Percentiles rank a stretch among this genome's conserved stretches.
Evolutionary conservation across 2,797 vertebrate genomes (phyloP).

Genomic region (Varecia variegata): DNA sequence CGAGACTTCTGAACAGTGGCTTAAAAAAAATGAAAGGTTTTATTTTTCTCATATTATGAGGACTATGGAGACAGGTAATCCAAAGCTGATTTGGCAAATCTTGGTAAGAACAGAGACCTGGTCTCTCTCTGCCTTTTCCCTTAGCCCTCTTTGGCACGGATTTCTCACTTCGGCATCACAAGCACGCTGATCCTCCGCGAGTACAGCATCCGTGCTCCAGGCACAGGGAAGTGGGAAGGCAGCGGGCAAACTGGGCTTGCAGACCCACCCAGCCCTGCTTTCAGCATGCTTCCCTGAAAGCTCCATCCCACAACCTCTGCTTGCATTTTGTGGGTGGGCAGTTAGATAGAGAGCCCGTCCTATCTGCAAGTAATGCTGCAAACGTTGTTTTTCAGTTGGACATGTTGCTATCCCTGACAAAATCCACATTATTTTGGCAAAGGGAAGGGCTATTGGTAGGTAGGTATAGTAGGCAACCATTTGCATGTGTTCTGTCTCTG

Average conservation of each 20-base stretch:
- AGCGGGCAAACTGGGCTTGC: rapidly evolving
- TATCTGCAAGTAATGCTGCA: not conserved
- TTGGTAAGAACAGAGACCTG: not conserved
- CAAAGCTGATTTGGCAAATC: not conserved
- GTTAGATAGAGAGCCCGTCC: not conserved
- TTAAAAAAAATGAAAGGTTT: not conserved
- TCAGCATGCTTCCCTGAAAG: not conserved
- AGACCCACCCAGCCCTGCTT: not conserved
- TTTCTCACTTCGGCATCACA: not conserved
- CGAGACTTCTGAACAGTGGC: not conserved
- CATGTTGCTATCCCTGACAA: not conserved
- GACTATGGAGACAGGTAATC: not conserved
- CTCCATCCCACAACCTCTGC: not conserved
- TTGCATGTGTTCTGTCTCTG: not conserved
- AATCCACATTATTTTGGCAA: not conserved
- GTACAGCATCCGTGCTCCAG: not conserved
- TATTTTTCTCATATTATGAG: not conserved
- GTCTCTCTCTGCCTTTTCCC: not conserved
- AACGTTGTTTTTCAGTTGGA: not conserved
- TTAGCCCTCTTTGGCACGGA: not conserved
- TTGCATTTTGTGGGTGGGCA: not conserved
- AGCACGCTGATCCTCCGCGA: not conserved
- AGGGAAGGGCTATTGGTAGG: not conserved
- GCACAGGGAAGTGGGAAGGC: not conserved
- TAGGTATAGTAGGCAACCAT: not conserved